phyloP scores from a whole-genome alignment of 30 jellyfish, hydroid and myxozoan genomes.

The Clytia hemisphaerica region DNA sequence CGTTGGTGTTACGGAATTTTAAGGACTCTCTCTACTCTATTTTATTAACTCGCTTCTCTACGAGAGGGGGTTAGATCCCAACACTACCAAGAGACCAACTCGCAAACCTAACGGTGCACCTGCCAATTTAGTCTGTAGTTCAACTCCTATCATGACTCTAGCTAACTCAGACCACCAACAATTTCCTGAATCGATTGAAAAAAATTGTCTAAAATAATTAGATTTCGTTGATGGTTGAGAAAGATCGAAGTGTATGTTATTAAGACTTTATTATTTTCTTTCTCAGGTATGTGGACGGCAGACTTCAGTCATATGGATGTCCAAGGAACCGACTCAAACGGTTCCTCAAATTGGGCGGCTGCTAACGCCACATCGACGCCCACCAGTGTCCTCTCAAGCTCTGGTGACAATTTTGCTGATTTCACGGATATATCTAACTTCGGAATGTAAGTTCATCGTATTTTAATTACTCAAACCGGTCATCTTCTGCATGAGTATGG shows the following conservation, averaged over 20 bases:
- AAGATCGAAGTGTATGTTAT: not conserved
- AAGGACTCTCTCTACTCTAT: too few species aligned
- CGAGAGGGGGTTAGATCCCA: too few species aligned
- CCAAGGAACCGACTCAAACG: conserved; percentile 57
- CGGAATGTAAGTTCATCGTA: conserved; percentile 23
- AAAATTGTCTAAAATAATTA: not conserved
- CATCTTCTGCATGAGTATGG: not conserved
- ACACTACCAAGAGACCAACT: too few species aligned
- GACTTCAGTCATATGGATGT: conserved; percentile 76
- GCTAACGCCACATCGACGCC: not conserved
- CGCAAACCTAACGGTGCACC: too few species aligned
- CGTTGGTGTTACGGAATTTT: too few species aligned
- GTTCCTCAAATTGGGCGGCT: conserved; percentile 54
- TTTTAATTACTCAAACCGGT: not conserved
- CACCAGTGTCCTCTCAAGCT: too few species aligned
- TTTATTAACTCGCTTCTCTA: too few species aligned
- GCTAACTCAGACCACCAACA: too few species aligned
- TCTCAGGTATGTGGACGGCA: conserved; percentile 78
- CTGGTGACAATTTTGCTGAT: conserved; percentile 66
- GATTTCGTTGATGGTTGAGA: not conserved
- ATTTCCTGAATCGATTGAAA: too few species aligned
- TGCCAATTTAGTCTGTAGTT: too few species aligned
- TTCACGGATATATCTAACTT: conserved; percentile 70
- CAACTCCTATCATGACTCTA: too few species aligned
- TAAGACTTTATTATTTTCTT: not conserved